Evolutionary conservation across 2,797 vertebrate species (phyloP).

Genomic region (Trematomus bernacchii): DNA sequence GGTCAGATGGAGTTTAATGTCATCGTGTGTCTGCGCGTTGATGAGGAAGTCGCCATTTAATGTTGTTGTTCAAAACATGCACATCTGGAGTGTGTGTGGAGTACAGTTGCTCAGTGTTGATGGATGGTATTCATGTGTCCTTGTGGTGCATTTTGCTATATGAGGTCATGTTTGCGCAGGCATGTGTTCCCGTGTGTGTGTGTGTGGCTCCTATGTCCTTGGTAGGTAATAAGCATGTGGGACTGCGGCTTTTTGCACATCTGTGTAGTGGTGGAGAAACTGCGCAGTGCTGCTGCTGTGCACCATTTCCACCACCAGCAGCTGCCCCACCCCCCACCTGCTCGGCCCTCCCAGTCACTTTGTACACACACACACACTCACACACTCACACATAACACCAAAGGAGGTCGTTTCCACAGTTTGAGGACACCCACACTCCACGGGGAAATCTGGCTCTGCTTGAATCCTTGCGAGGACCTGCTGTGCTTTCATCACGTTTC

Average conservation of each 20-base stretch:
- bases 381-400: conserved; percentile 27
- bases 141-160: conserved; percentile 57
- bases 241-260: conserved; percentile 70
- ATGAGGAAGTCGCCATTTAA: conserved; percentile 32
- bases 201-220: conserved; percentile 53
- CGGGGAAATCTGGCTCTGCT: conserved; percentile 78
- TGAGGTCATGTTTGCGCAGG: conserved; percentile 53
- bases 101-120: conserved; percentile 34
- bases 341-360: conserved; percentile 50
- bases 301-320: conserved; percentile 60
- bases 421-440: conserved; percentile 64
- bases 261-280: conserved; percentile 67
- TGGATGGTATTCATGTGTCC: conserved; percentile 57
- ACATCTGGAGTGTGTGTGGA: conserved; percentile 42
- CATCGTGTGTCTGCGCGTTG: background rate
- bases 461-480: conserved; percentile 52
- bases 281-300: conserved; percentile 58
- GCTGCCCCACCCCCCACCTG: conserved; percentile 70
- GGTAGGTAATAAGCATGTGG: conserved; percentile 68
- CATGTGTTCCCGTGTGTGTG: conserved; percentile 22
- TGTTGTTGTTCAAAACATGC: background rate
- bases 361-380: conserved; percentile 26
- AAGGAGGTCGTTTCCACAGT: conserved; percentile 64
- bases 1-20: conserved; percentile 54
- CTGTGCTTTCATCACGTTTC: conserved; percentile 60